Percentiles rank a stretch among this genome's conserved stretches.
phyloP scores from a whole-genome alignment of 2,113 vertebrate genomes.

The Leuciscus idus region DNA sequence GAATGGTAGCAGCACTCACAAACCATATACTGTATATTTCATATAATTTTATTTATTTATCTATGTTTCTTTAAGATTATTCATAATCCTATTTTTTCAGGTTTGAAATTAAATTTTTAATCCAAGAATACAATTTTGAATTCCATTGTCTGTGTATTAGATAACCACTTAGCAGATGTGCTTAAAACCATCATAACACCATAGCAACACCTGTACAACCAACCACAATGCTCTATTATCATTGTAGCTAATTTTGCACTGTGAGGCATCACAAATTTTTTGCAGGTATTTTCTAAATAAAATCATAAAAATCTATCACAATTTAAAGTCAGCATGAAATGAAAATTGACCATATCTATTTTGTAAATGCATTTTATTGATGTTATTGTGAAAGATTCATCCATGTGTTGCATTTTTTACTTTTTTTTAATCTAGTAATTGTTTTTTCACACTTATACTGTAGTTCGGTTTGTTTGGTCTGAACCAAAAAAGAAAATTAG shows the following conservation, averaged over 20 bases:
- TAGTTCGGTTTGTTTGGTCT: no score
- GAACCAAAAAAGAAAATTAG: no score
- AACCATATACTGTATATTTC: not conserved
- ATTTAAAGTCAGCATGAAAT: not conserved
- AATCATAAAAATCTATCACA: not conserved
- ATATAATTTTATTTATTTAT: not conserved
- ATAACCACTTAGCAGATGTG: no score
- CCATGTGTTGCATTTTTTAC: not conserved
- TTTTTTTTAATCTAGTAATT: not conserved
- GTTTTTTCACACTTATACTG: no score
- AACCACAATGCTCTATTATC: no score
- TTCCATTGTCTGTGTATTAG: not conserved
- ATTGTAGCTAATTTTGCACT: not conserved
- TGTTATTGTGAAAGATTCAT: not conserved
- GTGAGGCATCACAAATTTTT: not conserved
- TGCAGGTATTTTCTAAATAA: not conserved
- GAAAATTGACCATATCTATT: not conserved
- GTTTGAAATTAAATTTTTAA: not conserved
- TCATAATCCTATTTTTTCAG: not conserved
- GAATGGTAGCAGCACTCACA: not conserved
- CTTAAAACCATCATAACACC: no score
- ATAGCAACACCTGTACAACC: no score
- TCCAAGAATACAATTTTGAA: not conserved
- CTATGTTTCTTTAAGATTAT: not conserved
- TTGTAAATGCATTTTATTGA: not conserved